phyloP scores from a whole-genome alignment of 2,113 vertebrate species.

The Menidia beryllina region DNA sequence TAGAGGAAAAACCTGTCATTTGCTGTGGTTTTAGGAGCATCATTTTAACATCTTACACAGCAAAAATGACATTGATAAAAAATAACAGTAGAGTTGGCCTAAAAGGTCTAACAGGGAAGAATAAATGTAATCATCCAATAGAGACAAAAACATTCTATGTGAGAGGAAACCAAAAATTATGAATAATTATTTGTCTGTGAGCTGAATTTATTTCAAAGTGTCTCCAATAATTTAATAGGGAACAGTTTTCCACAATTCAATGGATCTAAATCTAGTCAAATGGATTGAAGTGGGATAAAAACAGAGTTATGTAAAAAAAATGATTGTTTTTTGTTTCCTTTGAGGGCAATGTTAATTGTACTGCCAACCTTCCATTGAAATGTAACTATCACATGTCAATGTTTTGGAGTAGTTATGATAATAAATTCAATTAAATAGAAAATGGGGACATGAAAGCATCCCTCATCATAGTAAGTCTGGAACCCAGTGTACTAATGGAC shows the following conservation, averaged over 20 bases:
- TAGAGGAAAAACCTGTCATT: no score
- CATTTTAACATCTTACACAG: no score
- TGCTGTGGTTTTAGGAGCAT: no score
- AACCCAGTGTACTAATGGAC: constrained; percentile 51
- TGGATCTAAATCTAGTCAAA: constrained; percentile 33
- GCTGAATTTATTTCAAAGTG: not conserved
- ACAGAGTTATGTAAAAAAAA: constrained; percentile 42
- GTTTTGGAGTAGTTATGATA: constrained; percentile 48
- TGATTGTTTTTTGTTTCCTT: constrained; percentile 33
- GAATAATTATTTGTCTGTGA: not conserved
- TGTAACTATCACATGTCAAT: constrained; percentile 44
- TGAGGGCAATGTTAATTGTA: constrained; percentile 47
- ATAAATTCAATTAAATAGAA: constrained; percentile 54
- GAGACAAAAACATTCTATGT: not conserved
- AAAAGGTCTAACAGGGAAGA: not conserved
- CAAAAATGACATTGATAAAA: no score
- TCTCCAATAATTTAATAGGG: constrained; percentile 36
- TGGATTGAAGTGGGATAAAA: constrained; percentile 4
- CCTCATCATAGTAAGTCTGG: constrained; percentile 26
- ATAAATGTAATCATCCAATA: not conserved
- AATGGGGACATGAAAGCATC: constrained; percentile 33
- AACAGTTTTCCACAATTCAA: constrained; percentile 23
- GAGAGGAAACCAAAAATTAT: not conserved
- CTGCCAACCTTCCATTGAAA: constrained; percentile 32
- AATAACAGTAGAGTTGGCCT: no score